Evolutionary conservation across 2,113 vertebrate species (phyloP), one percentile per base, ranked within the genome.

Genomic region (Arvicanthis niloticus): DNA sequence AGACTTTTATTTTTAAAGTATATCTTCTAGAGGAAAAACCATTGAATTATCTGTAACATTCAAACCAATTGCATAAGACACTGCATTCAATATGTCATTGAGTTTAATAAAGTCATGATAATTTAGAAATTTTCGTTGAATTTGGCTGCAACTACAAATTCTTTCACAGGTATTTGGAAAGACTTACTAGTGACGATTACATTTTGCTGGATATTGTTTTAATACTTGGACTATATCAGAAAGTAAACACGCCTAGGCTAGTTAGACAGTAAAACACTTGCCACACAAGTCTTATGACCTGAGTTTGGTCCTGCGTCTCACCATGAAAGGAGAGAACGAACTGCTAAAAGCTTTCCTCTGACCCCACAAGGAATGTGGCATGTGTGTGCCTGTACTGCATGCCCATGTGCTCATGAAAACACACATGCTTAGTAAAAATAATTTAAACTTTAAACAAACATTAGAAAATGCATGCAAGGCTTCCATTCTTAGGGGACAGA

Each of bases 111-210:
- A 65, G 40, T 65, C 45, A 70, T 45, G 7, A n/a, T 21, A 29
- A 45, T 67, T 65, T 21, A 16, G 7, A 42, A 62, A 42, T 5
- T 26, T 91, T 62, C 31, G 84, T 56, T 89, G 73, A 94, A 82
- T 80, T 93, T 90, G 88, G 60, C 68, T 72, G 40, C 16, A 89
- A 19, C 4, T 82, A 77, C n/a, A 94, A 96, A 91, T 96, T 91
- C 45, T 93, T 80, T 89, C 31, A 88, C 16, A 76, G 7, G 60
- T 56, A 31, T 24, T 60, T 62, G 53, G 29, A 84, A 72, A 58
- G 7, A 53, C 37, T 51, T 73, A 56, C 78, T 62, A 45, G 78
- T 65, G 76, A 67, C 12, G 68, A 29, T 40, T 80, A 60, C 29
- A 84, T 75, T 73, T 7, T 88, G 21, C 9, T 81, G 95, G 34